Evolutionary conservation across 2,888 invertebrate genomes (phyloP), one percentile per base, ranked within the genome.

Genomic region (Nomada hirtipes): DNA sequence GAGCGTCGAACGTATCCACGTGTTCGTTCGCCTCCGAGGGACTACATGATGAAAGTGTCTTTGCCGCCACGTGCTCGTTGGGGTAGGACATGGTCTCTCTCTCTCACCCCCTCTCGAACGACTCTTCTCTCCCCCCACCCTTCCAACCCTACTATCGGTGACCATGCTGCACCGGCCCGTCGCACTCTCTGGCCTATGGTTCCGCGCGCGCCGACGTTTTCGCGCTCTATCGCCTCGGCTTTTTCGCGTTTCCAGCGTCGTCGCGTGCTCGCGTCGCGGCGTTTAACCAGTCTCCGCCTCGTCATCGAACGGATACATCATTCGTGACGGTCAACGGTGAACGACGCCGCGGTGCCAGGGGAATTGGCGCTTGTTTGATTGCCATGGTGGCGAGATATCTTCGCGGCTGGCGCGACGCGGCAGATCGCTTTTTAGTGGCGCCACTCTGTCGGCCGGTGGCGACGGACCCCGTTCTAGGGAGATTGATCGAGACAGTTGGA

Each of bases 31-130:
- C 76, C 80, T 86, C 81, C 87, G 87, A 89, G 87, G 88, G 86
- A 89, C 88, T 89, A 89, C 90, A 89, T 87, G 88, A 90, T 90
- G 89, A 90, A 91, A 90, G 89, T 90, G 89, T 89, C 90, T 91
- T 88, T 87, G 86, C 82, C 86, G 83, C 89, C 91, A 91, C 90
- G 91, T 89, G 91, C 79, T 88, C 84, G 86, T 91, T 91, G 89
- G 90, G 92, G 91, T 92, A 92, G 92, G 92, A 90, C 91, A 91
- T 91, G 90, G 91, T 89, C 86, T 86, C 87, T 83, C 85, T 47
- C 79, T 52, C 76, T 61, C 67, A 60, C 75, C 59, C 78, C 79
- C 76, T 76, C 79, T 53, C 73, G 42, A 68, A 52, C 79, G 13
- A n/a, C 83, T 44, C 72, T 57, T 50, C 53, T 23, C 65, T 55